Evolutionary conservation across 2,888 invertebrate species (phyloP), one percentile per base, ranked within the genome.

Genomic region (Mythimna albipuncta): DNA sequence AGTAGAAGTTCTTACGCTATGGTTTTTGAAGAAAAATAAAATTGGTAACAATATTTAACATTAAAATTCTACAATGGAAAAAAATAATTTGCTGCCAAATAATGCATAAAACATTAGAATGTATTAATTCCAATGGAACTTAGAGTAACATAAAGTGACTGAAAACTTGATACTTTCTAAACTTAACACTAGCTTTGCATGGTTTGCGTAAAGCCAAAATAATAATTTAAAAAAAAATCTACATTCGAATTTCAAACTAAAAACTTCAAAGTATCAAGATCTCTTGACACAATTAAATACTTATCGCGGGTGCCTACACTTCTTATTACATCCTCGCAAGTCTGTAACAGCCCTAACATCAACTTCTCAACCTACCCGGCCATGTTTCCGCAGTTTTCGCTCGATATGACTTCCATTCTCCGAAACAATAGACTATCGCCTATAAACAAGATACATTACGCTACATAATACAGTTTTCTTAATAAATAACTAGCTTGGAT

Each of bases 381-480:
- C 70, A 62, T 67, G 54, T 55, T 78, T 81, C 82, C 82, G 82
- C 38, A 64, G 64, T 63, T 74, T 77, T 70, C 82, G 80, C 78
- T 81, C 82, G 74, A 77, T 74, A 74, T 81, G 62, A 74, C 57
- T 68, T 35, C 64, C 41, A 69, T 70, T 74, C 62, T 55, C 10
- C 35, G 59, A 77, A 81, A 81, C 67, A 80, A 80, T 81, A 59
- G 62, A 65, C 59, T 74, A 70, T 70, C 7, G 58, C 64, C 74
- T 62, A 77, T 78, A 81, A 73, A 81, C 74, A 80, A 74, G 69
- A 69, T 26, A 73, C 67, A 76, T 79, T 68, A 58, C 50, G 32
- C 59, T 69, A 81, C 69, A 77, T 69, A 81, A 69, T 55, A 79
- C 59, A 70, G 66, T 75, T 79, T 70, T 75, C 75, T 64, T 70